Evolutionary conservation across 2,888 invertebrate genomes (phyloP).

Genomic region (Drosophila fulvimacula): DNA sequence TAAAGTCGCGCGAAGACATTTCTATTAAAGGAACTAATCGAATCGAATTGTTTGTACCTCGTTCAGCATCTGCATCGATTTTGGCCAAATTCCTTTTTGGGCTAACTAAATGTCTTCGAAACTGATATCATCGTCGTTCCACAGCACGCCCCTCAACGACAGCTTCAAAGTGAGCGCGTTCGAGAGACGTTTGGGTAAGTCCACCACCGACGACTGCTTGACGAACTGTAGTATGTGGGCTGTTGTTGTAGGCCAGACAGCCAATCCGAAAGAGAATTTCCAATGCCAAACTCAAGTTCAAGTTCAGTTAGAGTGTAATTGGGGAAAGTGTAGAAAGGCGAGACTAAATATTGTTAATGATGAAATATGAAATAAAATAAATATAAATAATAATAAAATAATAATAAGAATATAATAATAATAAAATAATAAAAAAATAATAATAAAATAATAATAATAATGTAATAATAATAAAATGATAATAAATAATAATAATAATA

Average conservation of each 20-base stretch:
- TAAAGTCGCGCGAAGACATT: conserved; percentile 39
- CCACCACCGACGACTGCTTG: conserved; percentile 15
- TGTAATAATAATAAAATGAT: too few species aligned
- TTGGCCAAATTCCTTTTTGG: conserved; percentile 62
- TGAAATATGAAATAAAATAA: background rate
- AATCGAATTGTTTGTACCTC: conserved; percentile 43
- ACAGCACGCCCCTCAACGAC: conserved; percentile 80
- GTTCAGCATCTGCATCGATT: conserved; percentile 59
- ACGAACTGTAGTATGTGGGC: conserved; percentile 3
- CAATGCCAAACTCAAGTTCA: conserved; percentile 35
- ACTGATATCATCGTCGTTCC: conserved; percentile 83
- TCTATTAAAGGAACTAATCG: conserved; percentile 49
- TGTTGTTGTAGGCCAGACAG: conserved; percentile 17
- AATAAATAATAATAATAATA: too few species aligned
- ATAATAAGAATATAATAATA: too few species aligned
- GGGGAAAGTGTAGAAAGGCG: background rate
- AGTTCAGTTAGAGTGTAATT: conserved; percentile 7
- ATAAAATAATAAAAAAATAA: too few species aligned
- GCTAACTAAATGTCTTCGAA: conserved; percentile 79
- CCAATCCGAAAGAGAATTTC: background rate
- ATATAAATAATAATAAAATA: too few species aligned
- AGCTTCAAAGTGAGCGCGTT: conserved; percentile 85
- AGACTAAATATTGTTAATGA: background rate
- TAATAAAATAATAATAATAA: too few species aligned
- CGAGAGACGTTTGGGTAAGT: conserved; percentile 87